A percentile compares a stretch with the other conserved stretches of the same genome.
phyloP scores from a whole-genome alignment of 1,140 invertebrate species.

The Cotesia glomerata region DNA sequence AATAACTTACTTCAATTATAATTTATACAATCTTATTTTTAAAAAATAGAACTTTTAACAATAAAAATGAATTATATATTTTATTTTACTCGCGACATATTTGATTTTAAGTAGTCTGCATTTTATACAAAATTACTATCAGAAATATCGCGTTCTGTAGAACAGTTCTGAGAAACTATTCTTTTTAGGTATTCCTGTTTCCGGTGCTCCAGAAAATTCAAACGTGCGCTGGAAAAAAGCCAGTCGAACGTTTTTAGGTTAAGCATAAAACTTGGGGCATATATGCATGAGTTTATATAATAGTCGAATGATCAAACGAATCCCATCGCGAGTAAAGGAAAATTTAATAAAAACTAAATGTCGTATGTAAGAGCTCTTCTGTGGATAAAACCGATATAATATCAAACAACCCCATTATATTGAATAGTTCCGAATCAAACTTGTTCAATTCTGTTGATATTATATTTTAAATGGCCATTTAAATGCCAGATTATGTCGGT shows the following conservation, averaged over 20 bases:
- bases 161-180: constrained; percentile 29
- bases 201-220: constrained; percentile 26
- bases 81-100: no score
- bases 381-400: no score
- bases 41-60: no score
- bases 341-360: constrained; percentile 25
- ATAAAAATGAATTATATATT: no score
- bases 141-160: constrained; percentile 15
- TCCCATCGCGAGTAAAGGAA: not conserved
- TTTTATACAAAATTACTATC: not conserved
- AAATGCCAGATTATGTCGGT: no score
- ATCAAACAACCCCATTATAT: no score
- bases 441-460: no score
- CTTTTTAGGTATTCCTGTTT: constrained; percentile 27
- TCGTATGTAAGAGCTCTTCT: not conserved
- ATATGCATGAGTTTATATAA: not conserved
- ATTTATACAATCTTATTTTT: no score
- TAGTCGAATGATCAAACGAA: constrained; percentile 1
- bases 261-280: constrained; percentile 27
- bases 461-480: no score
- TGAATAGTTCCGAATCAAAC: no score
- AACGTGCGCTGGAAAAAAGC: constrained; percentile 35
- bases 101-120: not conserved
- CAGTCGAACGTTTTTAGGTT: constrained; percentile 38
- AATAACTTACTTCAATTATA: no score